These are phyloP conservation scores for Erinaceus europaeus DNA, from an alignment of 2,113 vertebrate species.

Conservation along the genomic window DNA sequence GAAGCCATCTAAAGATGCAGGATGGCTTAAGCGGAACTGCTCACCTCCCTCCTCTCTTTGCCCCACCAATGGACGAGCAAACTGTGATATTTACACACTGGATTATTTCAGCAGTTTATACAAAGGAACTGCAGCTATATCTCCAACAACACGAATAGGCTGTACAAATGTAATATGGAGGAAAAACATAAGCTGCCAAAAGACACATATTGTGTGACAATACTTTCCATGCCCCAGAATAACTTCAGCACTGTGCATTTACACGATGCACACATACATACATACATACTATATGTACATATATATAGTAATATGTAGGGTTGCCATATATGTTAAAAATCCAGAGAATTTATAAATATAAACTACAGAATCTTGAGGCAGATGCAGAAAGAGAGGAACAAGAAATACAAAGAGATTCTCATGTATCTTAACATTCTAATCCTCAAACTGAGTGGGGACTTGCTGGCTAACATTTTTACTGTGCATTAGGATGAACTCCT, in stretches of 20 bases:
- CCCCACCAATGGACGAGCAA: neutral
- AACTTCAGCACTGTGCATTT: neutral
- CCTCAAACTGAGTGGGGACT: neutral
- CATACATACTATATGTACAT: no score
- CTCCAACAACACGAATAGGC: neutral
- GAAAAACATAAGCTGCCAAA: neutral
- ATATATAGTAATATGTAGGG: no score
- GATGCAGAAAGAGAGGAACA: fast-evolving
- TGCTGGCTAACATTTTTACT: neutral
- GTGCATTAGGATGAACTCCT: neutral
- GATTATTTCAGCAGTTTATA: neutral
- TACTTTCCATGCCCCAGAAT: neutral
- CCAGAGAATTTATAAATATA: neutral
- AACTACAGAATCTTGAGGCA: neutral
- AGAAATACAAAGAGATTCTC: neutral
- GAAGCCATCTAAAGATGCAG: neutral
- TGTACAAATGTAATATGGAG: neutral
- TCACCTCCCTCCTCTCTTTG: neutral
- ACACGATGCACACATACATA: no score
- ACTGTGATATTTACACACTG: neutral
- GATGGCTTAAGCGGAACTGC: neutral
- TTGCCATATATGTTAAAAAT: neutral
- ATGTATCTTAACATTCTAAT: neutral
- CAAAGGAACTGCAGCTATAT: neutral
- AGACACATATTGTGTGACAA: neutral